Evolutionary conservation across 2,797 vertebrate genomes (phyloP).

Genomic region (Sebastes steindachneri): DNA sequence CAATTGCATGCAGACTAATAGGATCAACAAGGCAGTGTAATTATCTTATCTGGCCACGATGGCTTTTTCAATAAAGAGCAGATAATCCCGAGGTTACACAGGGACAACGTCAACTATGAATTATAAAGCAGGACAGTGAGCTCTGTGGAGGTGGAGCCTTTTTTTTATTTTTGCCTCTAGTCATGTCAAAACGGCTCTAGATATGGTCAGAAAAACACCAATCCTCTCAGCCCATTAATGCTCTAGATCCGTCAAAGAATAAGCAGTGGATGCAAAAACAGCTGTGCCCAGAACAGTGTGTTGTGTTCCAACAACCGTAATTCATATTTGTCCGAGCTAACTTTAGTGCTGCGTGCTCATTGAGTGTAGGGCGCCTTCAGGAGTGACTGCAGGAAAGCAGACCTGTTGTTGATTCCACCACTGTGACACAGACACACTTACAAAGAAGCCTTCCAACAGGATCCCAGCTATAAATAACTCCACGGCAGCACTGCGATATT

Average conservation of each 20-base stretch:
- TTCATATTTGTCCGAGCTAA: conserved; percentile 26
- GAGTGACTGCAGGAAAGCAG: conserved; percentile 37
- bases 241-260: neutral
- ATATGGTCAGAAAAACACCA: conserved; percentile 28
- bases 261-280: conserved; percentile 1
- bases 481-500: conserved; percentile 58
- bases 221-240: conserved; percentile 8
- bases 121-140: conserved; percentile 45
- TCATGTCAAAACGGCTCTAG: conserved; percentile 28
- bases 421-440: conserved; percentile 58
- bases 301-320: conserved; percentile 7
- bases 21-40: conserved; percentile 56
- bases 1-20: conserved; percentile 47
- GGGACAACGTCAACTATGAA: conserved; percentile 55
- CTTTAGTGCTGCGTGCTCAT: conserved; percentile 8
- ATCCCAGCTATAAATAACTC: conserved; percentile 73
- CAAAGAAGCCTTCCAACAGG: conserved; percentile 60
- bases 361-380: conserved; percentile 1
- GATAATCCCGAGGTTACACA: conserved; percentile 44
- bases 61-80: conserved; percentile 59
- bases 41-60: conserved; percentile 62
- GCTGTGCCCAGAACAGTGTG: neutral
- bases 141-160: conserved; percentile 18
- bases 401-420: conserved; percentile 52
- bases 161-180: conserved; percentile 28